Evolutionary conservation across 1,140 invertebrate genomes (phyloP), one percentile per base, ranked within the genome.

Genomic region (Neodiprion pinetum): DNA sequence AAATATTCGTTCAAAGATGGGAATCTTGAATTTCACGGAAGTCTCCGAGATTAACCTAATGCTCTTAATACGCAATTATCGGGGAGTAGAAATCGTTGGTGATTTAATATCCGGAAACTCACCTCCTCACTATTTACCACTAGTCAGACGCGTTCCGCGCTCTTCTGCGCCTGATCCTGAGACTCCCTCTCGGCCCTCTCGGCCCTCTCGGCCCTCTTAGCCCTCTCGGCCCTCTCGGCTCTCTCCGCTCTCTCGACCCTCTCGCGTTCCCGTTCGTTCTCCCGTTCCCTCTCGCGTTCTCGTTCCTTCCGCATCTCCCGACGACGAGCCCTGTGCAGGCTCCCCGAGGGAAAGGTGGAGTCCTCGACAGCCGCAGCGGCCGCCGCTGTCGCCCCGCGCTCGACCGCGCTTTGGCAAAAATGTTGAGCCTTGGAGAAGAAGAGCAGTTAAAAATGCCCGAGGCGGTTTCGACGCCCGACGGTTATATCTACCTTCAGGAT

Each of bases 61-160:
- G 12, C 17, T 65, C 12, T 1, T 65, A 65, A 1, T 14, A 14
- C 1, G 68, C 4, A 70, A 70, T 70, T 12, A 12, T 70, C 12
- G 14, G 23, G 12, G 12, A n/a, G 9, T 28, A 28, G 68, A 65
- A 17, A 70, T 70, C 1, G 17, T 21, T 21, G 12, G 12, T 28
- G 3, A 21, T 12, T 70, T 9, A 28, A 12, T 12, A 40, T 40
- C 28, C 28, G 1, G 2, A 0, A 12, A 10, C 48, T 77, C 48
- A 87, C 85, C 82, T 87, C 84, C 21, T 85, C 80, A 73, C 85
- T 86, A 80, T 83, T 84, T 77, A 86, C 75, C 17, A 87, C 82
- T 86, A 88, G 85, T 88, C 86, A 90, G 71, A 90, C 89, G 17
- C 84, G 80, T 77, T 90, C 86, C 23, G 78, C 82, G 68, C 79